Percentiles rank a stretch among this genome's conserved stretches.
Evolutionary conservation across 1,140 invertebrate species (phyloP).

Genomic region (Procambarus virginalis): DNA sequence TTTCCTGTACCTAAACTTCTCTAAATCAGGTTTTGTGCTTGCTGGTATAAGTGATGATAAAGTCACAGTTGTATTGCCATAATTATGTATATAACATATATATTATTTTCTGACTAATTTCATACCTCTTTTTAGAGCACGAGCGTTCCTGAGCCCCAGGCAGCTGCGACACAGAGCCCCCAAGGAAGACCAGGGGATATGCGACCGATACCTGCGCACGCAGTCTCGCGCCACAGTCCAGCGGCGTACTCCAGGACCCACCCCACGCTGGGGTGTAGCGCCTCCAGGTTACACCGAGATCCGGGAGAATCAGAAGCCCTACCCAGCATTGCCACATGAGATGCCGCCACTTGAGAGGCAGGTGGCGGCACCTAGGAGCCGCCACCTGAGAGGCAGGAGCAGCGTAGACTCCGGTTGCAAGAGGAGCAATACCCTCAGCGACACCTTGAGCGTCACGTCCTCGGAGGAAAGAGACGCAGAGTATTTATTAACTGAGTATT

Average conservation of each 20-base stretch:
- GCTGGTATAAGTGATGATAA: too few relatives aligned
- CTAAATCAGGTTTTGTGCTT: too few relatives aligned
- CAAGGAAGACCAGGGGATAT: constrained; percentile 17
- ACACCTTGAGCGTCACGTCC: constrained; percentile 34
- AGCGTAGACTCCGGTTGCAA: constrained; percentile 12
- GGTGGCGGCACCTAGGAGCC: not conserved
- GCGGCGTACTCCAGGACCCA: not conserved
- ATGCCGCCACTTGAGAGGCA: constrained; percentile 21
- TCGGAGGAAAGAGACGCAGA: not conserved
- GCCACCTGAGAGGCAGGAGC: constrained; percentile 9
- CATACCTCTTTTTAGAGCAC: constrained; percentile 17
- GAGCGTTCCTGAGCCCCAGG: constrained; percentile 26
- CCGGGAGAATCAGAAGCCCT: constrained; percentile 66
- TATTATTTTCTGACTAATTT: too few relatives aligned
- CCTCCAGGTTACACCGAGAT: constrained; percentile 36
- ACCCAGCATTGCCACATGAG: constrained; percentile 52
- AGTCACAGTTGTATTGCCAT: too few relatives aligned
- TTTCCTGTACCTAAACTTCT: too few relatives aligned
- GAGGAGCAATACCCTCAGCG: constrained; percentile 41
- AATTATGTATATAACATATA: too few relatives aligned
- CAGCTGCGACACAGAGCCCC: not conserved
- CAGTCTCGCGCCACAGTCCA: constrained; percentile 8
- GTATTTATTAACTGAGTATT: constrained; percentile 1
- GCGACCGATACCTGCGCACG: constrained; percentile 22
- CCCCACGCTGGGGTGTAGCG: constrained; percentile 22